Conservation (phyloP, 2,888 invertebrate species). For the Cyclophora albipunctata region DNA sequence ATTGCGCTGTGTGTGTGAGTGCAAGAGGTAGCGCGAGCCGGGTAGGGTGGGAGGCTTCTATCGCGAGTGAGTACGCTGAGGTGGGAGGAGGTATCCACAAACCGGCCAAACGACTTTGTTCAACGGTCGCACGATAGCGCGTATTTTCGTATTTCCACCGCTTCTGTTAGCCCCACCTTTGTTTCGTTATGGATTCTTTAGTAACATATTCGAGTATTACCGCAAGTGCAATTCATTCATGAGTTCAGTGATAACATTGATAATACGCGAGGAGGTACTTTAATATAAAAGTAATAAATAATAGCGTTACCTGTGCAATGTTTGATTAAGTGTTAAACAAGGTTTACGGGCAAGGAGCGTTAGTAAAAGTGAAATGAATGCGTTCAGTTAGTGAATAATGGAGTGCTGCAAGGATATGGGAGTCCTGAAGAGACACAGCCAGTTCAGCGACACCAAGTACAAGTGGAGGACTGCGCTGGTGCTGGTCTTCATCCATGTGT, state of each 20-base stretch:
- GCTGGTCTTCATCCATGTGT: slow-evolving; percentile 31
- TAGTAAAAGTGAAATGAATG: slow-evolving; percentile 61
- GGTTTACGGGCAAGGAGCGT: slow-evolving; percentile 40
- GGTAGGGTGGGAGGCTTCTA: slow-evolving; percentile 54
- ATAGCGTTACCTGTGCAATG: slow-evolving; percentile 38
- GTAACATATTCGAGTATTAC: slow-evolving; percentile 23
- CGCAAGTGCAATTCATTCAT: slow-evolving; percentile 17
- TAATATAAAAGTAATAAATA: slow-evolving; percentile 6
- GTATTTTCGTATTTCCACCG: slow-evolving; percentile 57
- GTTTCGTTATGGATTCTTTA: slow-evolving; percentile 54
- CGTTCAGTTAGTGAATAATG: slow-evolving; percentile 51
- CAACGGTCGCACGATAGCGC: slow-evolving; percentile 67
- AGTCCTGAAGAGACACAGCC: slow-evolving; percentile 67
- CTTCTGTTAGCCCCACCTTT: slow-evolving; percentile 57
- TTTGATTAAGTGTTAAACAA: slow-evolving; percentile 44
- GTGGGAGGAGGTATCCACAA: slow-evolving; percentile 39
- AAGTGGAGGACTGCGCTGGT: slow-evolving; percentile 69
- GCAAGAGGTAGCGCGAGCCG: slow-evolving; percentile 12
- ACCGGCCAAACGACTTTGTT: slow-evolving; percentile 70
- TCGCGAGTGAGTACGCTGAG: slow-evolving; percentile 41
- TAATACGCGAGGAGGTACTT: slow-evolving; percentile 24
- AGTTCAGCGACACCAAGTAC: slow-evolving; percentile 70
- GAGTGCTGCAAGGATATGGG: slow-evolving; percentile 64
- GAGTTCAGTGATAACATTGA: slow-evolving; percentile 20
- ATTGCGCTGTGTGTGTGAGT: slow-evolving; percentile 10